Evolutionary conservation across 2,113 vertebrate species (phyloP), one percentile per base, ranked within the genome.

Genomic region (Sclerurus mexicanus): DNA sequence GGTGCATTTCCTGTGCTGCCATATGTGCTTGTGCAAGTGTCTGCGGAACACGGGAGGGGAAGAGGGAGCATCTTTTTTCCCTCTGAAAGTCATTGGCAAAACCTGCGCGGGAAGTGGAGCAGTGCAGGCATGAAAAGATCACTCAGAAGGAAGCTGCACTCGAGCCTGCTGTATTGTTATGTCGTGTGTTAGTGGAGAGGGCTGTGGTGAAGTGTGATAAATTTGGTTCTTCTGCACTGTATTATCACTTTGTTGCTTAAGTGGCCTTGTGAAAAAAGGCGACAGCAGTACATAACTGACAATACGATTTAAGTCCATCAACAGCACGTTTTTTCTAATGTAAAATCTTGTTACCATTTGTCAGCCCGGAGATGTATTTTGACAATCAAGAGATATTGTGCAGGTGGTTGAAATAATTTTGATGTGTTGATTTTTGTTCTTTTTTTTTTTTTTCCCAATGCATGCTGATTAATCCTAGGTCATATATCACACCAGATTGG

Each of bases 341-440:
- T 76, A 75, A 79, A 93, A 76, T 76, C 87, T 85, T 85, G 58
- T 69, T 94, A 27, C 55, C 35, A 24, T 83, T 90, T 88, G 40
- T 87, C 89, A 95, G 53, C 46, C 25, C 3, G 4, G 66, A 85
- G 85, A 56, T 73, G 49, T 58, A 33, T 91, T 96, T 90, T 97
- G 89, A 91, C 89, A 80, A 89, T 69, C 49, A 66, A 50, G 82
- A 87, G 74, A 35, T 66, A 73, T 7, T 82, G 74, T 91, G 71
- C 58, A 82, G 74, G 78, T 87, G 75, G 74, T 68, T 87, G 82
- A 89, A 95, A 90, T 93, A 91, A 90, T 93, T 93, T 87, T 68
- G 87, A 82, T 53, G 19, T 69, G 37, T 53, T 85, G 47, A 12
- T 42, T 72, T 39, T 47, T 40, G 12, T 40, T n/a, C n/a, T 44